Evolutionary conservation across 2,797 vertebrate species (phyloP).

Genomic region (Pipistrellus kuhlii): DNA sequence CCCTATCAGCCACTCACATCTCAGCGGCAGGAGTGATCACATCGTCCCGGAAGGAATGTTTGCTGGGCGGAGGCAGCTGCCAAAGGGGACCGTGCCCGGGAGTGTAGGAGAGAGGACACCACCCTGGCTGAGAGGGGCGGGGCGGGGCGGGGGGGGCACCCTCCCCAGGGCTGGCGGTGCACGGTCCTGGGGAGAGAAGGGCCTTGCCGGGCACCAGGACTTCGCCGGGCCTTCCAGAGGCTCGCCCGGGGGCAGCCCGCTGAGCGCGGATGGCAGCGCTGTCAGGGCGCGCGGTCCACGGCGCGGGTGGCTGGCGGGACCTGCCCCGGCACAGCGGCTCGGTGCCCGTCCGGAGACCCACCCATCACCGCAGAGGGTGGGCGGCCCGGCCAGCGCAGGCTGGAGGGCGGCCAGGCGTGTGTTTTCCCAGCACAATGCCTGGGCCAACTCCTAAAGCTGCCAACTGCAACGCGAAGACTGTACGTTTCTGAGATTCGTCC

Average conservation of each 20-base stretch:
- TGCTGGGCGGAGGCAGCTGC: background rate
- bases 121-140: background rate
- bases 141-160: accelerated
- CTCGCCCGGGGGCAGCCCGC: background rate
- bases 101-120: background rate
- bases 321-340: background rate
- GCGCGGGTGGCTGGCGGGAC: accelerated
- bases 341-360: background rate
- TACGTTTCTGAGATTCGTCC: background rate
- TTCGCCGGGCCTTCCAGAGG: background rate
- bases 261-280: background rate
- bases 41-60: background rate
- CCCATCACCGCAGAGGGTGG: background rate
- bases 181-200: background rate
- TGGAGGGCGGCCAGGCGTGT: slow-evolving; percentile 21
- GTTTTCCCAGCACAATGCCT: background rate
- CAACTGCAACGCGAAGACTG: background rate
- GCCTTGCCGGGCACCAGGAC: background rate
- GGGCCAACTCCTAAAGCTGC: background rate
- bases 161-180: background rate
- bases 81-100: too few species aligned
- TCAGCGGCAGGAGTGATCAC: background rate
- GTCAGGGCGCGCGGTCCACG: background rate
- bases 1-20: too few species aligned
- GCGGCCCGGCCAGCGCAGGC: background rate